phyloP scores from a whole-genome alignment of 2,113 vertebrate species.

The Erythrolamprus reginae region DNA sequence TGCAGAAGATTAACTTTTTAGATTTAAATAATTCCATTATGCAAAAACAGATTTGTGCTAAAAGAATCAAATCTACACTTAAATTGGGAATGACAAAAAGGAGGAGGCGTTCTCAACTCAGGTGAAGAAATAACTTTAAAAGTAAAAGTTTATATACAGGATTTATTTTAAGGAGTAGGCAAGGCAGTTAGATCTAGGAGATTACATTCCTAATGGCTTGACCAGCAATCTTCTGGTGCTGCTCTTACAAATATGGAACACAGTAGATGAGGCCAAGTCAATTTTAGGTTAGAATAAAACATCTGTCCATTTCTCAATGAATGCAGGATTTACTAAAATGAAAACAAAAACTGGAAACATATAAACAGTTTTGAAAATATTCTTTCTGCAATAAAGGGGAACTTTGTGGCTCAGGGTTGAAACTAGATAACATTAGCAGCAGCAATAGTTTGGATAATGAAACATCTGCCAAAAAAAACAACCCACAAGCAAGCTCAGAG shows the following conservation, averaged over 20 bases:
- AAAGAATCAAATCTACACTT: neutral
- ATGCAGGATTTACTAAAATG: neutral
- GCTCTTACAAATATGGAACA: neutral
- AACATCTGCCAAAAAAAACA: no score
- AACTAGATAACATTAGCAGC: no score
- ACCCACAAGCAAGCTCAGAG: no score
- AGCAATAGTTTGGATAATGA: no score
- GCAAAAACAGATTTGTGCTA: neutral
- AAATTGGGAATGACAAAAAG: neutral
- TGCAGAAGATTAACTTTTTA: conserved; percentile 1
- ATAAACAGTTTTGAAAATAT: neutral
- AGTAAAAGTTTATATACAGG: neutral
- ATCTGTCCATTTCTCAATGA: neutral
- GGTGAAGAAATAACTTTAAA: neutral
- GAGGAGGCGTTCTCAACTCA: neutral
- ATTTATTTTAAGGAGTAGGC: neutral
- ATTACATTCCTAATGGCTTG: neutral
- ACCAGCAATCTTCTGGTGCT: neutral
- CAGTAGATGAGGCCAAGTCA: neutral
- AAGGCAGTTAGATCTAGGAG: neutral
- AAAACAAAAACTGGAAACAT: neutral
- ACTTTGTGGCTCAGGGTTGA: no score
- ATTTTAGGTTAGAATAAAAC: neutral
- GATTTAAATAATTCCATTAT: conserved; percentile 8
- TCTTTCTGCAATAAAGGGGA: no score